Base-by-base conservation (phyloP, 2,888 invertebrate species). In the Drosophila paranaensis region DNA sequence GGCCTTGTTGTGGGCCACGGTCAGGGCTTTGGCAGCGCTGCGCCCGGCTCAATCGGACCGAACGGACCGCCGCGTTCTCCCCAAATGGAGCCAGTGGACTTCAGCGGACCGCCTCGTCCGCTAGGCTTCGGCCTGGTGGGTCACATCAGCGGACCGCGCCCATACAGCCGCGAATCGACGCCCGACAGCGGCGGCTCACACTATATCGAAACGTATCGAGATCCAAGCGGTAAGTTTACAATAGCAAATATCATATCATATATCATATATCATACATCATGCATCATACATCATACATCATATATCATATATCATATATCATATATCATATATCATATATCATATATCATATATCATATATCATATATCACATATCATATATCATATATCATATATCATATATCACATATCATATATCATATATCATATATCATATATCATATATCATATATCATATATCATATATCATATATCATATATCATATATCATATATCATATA, bases 121-220 rank as follows among this genome's bases (percentile, higher is more conserved):
- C 93, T 95, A 79, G 94, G 94, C 92, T 95, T 95, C 91, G 93
- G 93, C 9, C 74, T 93, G 63, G 92, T 93, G 39, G 93, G 93
- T 40, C 92, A 93, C 93, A 94, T 96, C 83, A 94, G 96, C 64
- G 95, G 95, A 30, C 95, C 95, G 6, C 94, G 95, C 30, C 93
- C 91, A 13, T 97, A 97, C 92, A 97, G 97, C 93, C 95, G 97
- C 88, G 97, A 97, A 93, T 97, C 97, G 74, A 97, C 97, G 58
- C 97, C 97, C 5, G 97, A 97, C 92, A 97, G 97, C 90, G 97
- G 97, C 57, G 97, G 97, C 70, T 97, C 97, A 62, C 97, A 97
- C 93, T 97, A 97, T 92, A 95, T 97, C 93, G 97, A 97, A 93
- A 96, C 96, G 74, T 97, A 97, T 92, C 94, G 97, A 91, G 97